Evolutionary conservation across 2,113 vertebrate genomes (phyloP).

Genomic region (Hepsetus odoe): DNA sequence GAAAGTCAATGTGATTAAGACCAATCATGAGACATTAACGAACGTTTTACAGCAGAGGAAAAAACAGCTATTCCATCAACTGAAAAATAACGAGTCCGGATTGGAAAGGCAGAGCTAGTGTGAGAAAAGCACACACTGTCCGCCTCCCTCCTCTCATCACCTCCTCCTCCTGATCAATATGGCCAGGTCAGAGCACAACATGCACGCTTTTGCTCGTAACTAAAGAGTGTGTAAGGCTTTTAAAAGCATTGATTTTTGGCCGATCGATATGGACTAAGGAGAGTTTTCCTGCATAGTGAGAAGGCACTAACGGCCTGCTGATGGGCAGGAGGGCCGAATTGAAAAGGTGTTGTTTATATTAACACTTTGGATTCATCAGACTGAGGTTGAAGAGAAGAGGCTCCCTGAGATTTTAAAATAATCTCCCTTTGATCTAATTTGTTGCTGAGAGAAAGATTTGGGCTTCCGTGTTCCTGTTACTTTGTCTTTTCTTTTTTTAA

Average conservation of each 20-base stretch:
- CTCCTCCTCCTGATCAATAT: constrained; percentile 74
- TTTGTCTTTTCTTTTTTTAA: background rate
- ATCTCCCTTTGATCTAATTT: background rate
- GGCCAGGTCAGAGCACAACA: constrained; percentile 82
- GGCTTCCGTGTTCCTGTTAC: background rate
- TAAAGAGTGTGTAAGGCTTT: constrained; percentile 84
- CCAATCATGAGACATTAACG: constrained; percentile 32
- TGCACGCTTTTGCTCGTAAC: constrained; percentile 85
- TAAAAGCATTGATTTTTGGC: constrained; percentile 85
- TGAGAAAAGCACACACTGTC: constrained; percentile 32
- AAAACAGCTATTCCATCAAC: constrained; percentile 31
- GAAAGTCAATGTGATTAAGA: constrained; percentile 25
- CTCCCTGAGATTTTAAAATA: constrained; percentile 8
- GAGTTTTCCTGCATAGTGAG: constrained; percentile 76
- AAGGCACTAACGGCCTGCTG: constrained; percentile 73
- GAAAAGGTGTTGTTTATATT: constrained; percentile 37
- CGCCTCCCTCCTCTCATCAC: constrained; percentile 44
- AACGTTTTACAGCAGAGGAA: constrained; percentile 38
- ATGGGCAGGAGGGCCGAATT: constrained; percentile 42
- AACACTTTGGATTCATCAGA: constrained; percentile 28
- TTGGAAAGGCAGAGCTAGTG: constrained; percentile 10
- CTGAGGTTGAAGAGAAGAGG: constrained; percentile 14
- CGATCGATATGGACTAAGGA: constrained; percentile 79
- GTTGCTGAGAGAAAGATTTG: background rate
- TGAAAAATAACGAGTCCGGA: constrained; percentile 15